These are phyloP conservation scores for Himalopsyche kuldschensis DNA, from an alignment of 2,888 invertebrate genomes.

Conservation along the genomic window DNA sequence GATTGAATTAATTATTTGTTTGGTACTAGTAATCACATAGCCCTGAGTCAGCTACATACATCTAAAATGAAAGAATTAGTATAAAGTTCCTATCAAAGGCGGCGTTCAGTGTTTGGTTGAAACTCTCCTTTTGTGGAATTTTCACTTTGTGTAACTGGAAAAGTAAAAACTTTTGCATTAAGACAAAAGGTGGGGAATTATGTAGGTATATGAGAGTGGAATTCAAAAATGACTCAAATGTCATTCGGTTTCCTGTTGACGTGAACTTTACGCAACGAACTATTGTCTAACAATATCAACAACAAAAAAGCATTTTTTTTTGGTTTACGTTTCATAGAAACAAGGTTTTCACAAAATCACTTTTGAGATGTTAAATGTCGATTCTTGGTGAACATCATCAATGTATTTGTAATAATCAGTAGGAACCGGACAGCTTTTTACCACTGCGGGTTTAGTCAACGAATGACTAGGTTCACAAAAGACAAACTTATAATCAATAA, in stretches of 20 bases:
- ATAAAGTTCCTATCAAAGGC: not conserved
- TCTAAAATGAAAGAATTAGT: not conserved
- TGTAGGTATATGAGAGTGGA: not conserved
- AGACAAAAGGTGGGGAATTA: not conserved
- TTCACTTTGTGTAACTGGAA: not conserved
- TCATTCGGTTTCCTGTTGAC: not conserved
- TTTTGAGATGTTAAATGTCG: too few species aligned
- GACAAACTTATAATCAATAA: too few species aligned
- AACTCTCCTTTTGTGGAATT: not conserved
- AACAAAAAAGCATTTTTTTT: not conserved
- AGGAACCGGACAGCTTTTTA: too few species aligned
- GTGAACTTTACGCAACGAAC: not conserved
- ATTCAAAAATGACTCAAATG: not conserved
- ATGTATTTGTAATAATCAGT: too few species aligned
- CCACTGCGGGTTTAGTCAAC: too few species aligned
- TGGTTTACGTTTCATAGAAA: too few species aligned
- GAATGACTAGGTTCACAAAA: too few species aligned
- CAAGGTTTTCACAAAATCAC: too few species aligned
- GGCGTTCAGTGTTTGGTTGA: not conserved
- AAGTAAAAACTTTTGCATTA: not conserved
- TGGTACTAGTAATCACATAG: too few species aligned
- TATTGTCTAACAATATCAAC: not conserved
- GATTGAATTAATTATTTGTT: too few species aligned
- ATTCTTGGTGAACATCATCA: too few species aligned
- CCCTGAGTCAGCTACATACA: not conserved